phyloP scores from a whole-genome alignment of 2,888 invertebrate genomes.

The Galerucella pusilla region DNA sequence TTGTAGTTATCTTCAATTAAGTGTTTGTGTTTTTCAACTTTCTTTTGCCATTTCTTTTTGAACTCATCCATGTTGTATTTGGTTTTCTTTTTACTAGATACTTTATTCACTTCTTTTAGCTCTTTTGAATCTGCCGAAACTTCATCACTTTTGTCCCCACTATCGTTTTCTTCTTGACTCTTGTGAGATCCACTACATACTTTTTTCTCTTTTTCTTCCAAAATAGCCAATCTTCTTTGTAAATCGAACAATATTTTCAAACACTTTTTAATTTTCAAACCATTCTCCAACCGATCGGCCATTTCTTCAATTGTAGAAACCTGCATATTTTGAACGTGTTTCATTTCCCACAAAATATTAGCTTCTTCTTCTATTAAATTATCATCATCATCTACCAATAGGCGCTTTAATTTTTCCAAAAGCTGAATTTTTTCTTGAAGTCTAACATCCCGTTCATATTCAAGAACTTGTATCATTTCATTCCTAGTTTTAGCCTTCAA shows the following conservation, averaged over 20 bases:
- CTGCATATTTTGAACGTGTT: constrained; percentile 61
- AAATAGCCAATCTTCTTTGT: constrained; percentile 55
- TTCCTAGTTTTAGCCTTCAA: constrained; percentile 69
- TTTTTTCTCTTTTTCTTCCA: constrained; percentile 48
- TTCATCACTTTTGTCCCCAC: constrained; percentile 23
- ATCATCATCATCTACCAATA: constrained; percentile 66
- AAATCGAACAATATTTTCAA: constrained; percentile 63
- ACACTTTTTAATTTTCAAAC: constrained; percentile 61
- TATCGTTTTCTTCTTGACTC: constrained; percentile 17
- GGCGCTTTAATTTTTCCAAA: constrained; percentile 63
- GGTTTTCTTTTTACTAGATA: constrained; percentile 34
- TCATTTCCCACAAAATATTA: constrained; percentile 63
- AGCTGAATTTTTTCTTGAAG: constrained; percentile 54
- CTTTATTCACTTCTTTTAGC: not conserved
- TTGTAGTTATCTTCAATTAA: constrained; percentile 30
- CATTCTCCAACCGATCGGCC: constrained; percentile 51
- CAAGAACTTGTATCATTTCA: constrained; percentile 68
- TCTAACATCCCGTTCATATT: constrained; percentile 65
- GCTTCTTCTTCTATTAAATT: constrained; percentile 60
- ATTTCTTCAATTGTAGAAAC: constrained; percentile 62
- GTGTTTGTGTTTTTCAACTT: constrained; percentile 42
- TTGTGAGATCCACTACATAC: constrained; percentile 24
- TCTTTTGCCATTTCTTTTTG: constrained; percentile 47
- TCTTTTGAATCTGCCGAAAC: not conserved
- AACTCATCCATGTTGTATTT: constrained; percentile 46